Conservation (phyloP, 2,888 invertebrate genomes). For the Eustalomyia histrio region DNA sequence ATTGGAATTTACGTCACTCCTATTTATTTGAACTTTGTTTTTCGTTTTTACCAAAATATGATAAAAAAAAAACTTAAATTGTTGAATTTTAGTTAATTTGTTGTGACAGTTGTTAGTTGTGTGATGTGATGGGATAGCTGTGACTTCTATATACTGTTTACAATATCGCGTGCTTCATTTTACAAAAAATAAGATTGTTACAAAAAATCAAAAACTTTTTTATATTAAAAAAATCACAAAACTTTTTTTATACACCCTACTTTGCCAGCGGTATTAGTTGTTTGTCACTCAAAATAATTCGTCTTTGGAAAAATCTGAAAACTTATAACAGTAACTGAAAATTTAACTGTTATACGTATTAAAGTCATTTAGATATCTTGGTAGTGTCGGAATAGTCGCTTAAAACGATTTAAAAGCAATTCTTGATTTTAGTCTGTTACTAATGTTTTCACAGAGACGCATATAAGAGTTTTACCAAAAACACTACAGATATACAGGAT, state of each 20-base stretch:
- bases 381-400: too few relatives aligned
- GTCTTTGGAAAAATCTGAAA: too few relatives aligned
- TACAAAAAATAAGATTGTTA: slow-evolving; percentile 6
- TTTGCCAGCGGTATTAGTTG: background rate
- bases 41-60: slow-evolving; percentile 12
- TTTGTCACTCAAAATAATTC: too few relatives aligned
- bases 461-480: too few relatives aligned
- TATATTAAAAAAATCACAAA: slow-evolving; percentile 25
- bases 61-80: slow-evolving; percentile 16
- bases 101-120: slow-evolving; percentile 59
- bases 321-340: too few relatives aligned
- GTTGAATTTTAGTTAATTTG: slow-evolving; percentile 59
- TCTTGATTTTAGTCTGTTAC: too few relatives aligned
- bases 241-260: slow-evolving; percentile 9
- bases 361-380: too few relatives aligned
- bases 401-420: too few relatives aligned
- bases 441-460: too few relatives aligned
- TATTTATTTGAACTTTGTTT: background rate
- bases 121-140: slow-evolving; percentile 53
- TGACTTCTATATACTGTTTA: slow-evolving; percentile 22
- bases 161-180: slow-evolving; percentile 50
- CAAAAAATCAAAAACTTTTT: slow-evolving; percentile 27
- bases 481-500: too few relatives aligned
- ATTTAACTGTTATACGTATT: too few relatives aligned
- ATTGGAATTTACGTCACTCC: too few relatives aligned